phyloP scores from a whole-genome alignment of 1,140 invertebrate species.

The Drosophila parabipectinata region DNA sequence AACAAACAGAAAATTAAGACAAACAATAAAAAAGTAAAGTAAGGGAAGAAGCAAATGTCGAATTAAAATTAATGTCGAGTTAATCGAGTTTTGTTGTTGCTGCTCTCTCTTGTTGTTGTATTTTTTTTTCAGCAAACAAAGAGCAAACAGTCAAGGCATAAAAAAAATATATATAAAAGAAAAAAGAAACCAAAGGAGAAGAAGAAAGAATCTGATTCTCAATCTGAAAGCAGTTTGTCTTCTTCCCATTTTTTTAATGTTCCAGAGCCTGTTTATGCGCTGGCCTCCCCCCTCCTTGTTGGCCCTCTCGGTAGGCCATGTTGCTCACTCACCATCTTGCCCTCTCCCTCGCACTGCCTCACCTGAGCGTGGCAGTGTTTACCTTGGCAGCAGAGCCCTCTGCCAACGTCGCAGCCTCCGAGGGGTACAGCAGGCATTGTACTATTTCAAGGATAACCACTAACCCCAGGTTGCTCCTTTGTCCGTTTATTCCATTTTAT shows the following conservation, averaged over 20 bases:
- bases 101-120: slow-evolving; percentile 38
- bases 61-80: slow-evolving; percentile 83
- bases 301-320: slow-evolving; percentile 4
- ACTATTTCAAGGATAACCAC: slow-evolving; percentile 82
- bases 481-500: slow-evolving; percentile 4
- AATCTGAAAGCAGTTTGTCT: slow-evolving; percentile 81
- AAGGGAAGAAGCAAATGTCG: slow-evolving; percentile 60
- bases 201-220: slow-evolving; percentile 67
- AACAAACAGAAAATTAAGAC: slow-evolving; percentile 37
- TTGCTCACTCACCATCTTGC: slow-evolving; percentile 22
- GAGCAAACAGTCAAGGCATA: slow-evolving; percentile 25
- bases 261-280: slow-evolving; percentile 60
- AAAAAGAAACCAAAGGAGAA: slow-evolving; percentile 18
- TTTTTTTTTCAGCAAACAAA: slow-evolving; percentile 50
- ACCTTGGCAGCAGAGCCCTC: slow-evolving; percentile 40
- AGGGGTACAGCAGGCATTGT: slow-evolving; percentile 66
- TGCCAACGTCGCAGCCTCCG: slow-evolving; percentile 60
- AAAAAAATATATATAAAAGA: slow-evolving; percentile 8
- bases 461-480: slow-evolving; percentile 47
- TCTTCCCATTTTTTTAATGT: slow-evolving; percentile 60
- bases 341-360: slow-evolving; percentile 37
- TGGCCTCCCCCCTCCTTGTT: slow-evolving; percentile 11
- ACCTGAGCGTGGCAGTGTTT: slow-evolving; percentile 55
- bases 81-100: slow-evolving; percentile 80
- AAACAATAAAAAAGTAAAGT: slow-evolving; percentile 39